These are phyloP conservation scores for Sciaenops ocellatus DNA, from an alignment of 2,797 vertebrate genomes.

Conservation along the genomic window DNA sequence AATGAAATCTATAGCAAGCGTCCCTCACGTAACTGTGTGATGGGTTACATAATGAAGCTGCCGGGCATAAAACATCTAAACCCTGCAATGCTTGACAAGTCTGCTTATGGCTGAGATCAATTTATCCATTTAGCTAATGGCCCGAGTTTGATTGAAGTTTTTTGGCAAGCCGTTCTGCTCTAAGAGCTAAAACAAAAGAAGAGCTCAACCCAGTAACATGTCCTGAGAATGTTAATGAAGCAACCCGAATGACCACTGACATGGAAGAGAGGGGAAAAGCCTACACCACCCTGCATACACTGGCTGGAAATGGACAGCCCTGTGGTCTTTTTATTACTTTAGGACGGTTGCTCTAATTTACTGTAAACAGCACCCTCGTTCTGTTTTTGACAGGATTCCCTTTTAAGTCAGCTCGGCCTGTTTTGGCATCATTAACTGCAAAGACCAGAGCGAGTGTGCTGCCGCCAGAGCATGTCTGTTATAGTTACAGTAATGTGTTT, in stretches of 20 bases:
- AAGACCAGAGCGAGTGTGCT: conserved; percentile 23
- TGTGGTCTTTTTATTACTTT: conserved; percentile 14
- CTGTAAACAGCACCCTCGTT: conserved; percentile 56
- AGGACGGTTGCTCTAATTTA: conserved; percentile 42
- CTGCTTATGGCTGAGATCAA: conserved; percentile 15
- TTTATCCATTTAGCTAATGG: conserved; percentile 55
- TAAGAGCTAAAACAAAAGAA: conserved; percentile 69
- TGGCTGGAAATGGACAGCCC: conserved; percentile 23
- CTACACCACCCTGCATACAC: conserved; percentile 14
- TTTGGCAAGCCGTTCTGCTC: conserved; percentile 4
- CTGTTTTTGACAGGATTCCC: conserved; percentile 19
- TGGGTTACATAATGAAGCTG: conserved; percentile 16
- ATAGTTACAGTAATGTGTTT: conserved; percentile 43
- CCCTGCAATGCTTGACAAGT: not conserved
- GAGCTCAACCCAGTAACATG: conserved; percentile 64
- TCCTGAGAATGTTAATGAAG: conserved; percentile 82
- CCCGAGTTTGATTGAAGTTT: conserved; percentile 18
- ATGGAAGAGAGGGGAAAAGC: conserved; percentile 56
- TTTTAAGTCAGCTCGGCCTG: conserved; percentile 50
- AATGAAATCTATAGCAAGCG: not conserved
- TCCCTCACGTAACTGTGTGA: not conserved
- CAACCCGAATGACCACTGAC: conserved; percentile 74
- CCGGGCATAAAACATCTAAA: conserved; percentile 4
- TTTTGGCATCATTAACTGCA: conserved; percentile 55
- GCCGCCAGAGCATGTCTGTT: conserved; percentile 40